Base-by-base conservation (phyloP, 2,113 vertebrate genomes). In the Smithornis capensis region DNA sequence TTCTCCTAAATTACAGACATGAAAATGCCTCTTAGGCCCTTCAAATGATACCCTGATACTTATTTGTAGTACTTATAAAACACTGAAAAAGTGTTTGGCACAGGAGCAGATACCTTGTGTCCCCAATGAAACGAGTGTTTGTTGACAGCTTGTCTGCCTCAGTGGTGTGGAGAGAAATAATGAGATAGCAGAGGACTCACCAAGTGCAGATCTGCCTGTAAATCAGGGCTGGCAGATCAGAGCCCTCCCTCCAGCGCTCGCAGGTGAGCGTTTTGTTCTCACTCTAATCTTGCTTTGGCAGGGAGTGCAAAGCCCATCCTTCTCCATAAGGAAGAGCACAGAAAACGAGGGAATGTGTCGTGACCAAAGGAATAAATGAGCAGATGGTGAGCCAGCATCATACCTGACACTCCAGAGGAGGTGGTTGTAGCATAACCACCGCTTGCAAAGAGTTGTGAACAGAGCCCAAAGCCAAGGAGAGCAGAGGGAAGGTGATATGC, bases 381-480 rank as follows among this genome's bases (percentile, higher is more conserved):
- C 94, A 97, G 96, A 94, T 94, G 95, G 95, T 47, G 42, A 47
- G 64, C 74, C 80, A 95, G 93, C 91, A 77, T 79, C 87, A 17
- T 62, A 92, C 84, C 93, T 96, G 93, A 75, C 87, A 60, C 93
- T 83, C 91, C 91, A 78, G 70, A 92, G 95, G 93, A 94, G 94
- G 38, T 38, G 38, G 8, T 35, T 91, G 82, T 80, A 85, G 70
- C 40, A 9, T 33, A 88, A 69, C 63, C 85, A 74, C 42, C 4
- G 0, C 19, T 56, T 81, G 65, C 83, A 85, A 67, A 8, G 2
- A 37, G 73, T 24, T 89, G 52, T 27, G 57, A 90, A 70, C 45
- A n/a, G 53, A 84, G 67, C 55, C 82, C 90, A 85, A 33, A 80
- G 47, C 84, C 67, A 74, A 35, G 70, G 53, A 35, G 45, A 85